phyloP scores from a whole-genome alignment of 2,888 invertebrate species.

The Spodoptera picta region DNA sequence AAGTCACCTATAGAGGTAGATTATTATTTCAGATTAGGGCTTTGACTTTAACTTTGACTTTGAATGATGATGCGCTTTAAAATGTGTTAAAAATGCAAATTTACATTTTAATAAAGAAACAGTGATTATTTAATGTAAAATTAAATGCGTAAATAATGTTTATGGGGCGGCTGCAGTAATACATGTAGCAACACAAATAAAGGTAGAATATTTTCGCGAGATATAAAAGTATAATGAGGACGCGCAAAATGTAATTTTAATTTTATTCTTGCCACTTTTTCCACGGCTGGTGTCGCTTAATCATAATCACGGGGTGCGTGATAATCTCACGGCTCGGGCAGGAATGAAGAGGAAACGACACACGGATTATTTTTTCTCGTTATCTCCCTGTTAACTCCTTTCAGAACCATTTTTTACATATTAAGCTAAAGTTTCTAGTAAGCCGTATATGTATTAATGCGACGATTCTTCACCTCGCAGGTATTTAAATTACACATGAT shows the following conservation, averaged over 20 bases:
- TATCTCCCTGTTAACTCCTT: slow-evolving; percentile 56
- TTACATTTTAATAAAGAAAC: not conserved
- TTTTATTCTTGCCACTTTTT: slow-evolving; percentile 73
- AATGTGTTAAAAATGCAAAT: too few species aligned
- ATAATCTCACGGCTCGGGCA: slow-evolving; percentile 73
- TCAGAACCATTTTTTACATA: slow-evolving; percentile 65
- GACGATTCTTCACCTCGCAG: too few species aligned
- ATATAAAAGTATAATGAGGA: slow-evolving; percentile 69
- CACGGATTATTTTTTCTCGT: slow-evolving; percentile 70
- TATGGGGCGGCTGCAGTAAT: slow-evolving; percentile 13
- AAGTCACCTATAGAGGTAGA: too few species aligned
- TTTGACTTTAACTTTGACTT: too few species aligned
- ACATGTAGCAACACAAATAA: slow-evolving; percentile 38
- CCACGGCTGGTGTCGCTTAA: slow-evolving; percentile 73
- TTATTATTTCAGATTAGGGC: too few species aligned
- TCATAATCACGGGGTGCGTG: slow-evolving; percentile 79
- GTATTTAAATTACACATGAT: too few species aligned
- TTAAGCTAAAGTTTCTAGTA: slow-evolving; percentile 32
- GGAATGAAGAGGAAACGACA: slow-evolving; percentile 77
- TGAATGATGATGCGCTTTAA: too few species aligned
- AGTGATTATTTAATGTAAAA: slow-evolving; percentile 5
- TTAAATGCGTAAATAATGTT: slow-evolving; percentile 11
- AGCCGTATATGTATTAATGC: too few species aligned
- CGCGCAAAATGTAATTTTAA: slow-evolving; percentile 76
- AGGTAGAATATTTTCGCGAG: slow-evolving; percentile 56